Evolutionary conservation across 2,888 invertebrate species (phyloP), one percentile per base, ranked within the genome.

Genomic region (Deladenus siricidicola): DNA sequence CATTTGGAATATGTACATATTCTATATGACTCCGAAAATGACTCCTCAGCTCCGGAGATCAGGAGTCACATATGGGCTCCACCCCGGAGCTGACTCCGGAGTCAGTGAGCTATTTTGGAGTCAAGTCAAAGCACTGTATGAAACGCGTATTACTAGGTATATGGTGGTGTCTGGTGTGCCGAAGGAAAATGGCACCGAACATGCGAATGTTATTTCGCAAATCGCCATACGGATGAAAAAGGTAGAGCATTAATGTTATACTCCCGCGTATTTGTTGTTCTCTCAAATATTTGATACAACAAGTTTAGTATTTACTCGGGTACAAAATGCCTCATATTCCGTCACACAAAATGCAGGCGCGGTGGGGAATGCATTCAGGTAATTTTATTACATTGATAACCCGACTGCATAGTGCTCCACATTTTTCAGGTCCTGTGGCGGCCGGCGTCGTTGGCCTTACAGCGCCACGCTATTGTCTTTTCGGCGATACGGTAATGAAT

Each of bases 401-500:
- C 28, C 19, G 24, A 48, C 44, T 51, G 14, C 14, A 14, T 30
- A 34, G 14, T n/a, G 14, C n/a, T 10, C 30, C 30, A 1, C 1
- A 17, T 21, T 56, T 14, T 6, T 8, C 17, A 28, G 19, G 51
- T 14, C 50, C 56, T 34, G 75, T 75, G 6, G 76, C 76, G 4
- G 76, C 75, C 1, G 77, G 76, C 17, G 77, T 78, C 17, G 76
- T 78, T 14, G 78, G 78, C n/a, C 62, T 78, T 30, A 75, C 76
- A 45, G 78, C 78, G 43, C 78, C 78, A 23, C 61, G 78, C 10
- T 78, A 78, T 61, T 78, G 78, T 62, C 68, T 78, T 1, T 78
- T 77, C 50, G 77, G 77, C 30, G 76, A 77, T 58, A 77, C 76
- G 42, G 75, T 72, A 62, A 29, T 10, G 23, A 60, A 48, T 8